phyloP scores from a whole-genome alignment of 2,888 invertebrate genomes.

The Brachylomia viminalis region DNA sequence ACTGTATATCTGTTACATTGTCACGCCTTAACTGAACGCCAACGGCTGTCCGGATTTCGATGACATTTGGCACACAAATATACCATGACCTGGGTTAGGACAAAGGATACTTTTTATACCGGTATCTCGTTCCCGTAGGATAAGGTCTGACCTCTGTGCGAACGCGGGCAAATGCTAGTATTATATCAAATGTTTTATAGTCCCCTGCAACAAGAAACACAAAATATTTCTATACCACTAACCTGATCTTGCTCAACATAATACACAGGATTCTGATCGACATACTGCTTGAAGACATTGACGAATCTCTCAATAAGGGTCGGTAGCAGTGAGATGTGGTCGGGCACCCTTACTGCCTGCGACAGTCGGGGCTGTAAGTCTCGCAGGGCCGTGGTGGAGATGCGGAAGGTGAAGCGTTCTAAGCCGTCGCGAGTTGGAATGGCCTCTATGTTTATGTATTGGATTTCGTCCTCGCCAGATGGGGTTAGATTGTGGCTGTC shows the following conservation, averaged over 20 bases:
- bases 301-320: conserved; percentile 96
- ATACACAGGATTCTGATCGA: conserved; percentile 92
- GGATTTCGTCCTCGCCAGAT: conserved; percentile 92
- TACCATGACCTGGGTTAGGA: not conserved
- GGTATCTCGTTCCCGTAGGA: not conserved
- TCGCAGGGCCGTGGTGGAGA: conserved; percentile 94
- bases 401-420: conserved; percentile 92
- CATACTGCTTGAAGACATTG: conserved; percentile 94
- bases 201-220: not conserved
- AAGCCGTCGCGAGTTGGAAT: conserved; percentile 91
- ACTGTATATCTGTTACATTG: not conserved
- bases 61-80: not conserved
- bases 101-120: not conserved
- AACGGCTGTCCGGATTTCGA: not conserved
- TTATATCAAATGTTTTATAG: not conserved
- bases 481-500: conserved; percentile 93
- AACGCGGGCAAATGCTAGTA: not conserved
- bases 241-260: conserved; percentile 87
- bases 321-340: conserved; percentile 90
- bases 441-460: conserved; percentile 95
- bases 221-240: conserved; percentile 44
- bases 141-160: not conserved
- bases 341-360: conserved; percentile 80
- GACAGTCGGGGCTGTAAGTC: conserved; percentile 90
- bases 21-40: not conserved